Base-by-base conservation (phyloP, 30 jellyfish, hydroid and myxozoan species). In the Morbakka virulenta region DNA sequence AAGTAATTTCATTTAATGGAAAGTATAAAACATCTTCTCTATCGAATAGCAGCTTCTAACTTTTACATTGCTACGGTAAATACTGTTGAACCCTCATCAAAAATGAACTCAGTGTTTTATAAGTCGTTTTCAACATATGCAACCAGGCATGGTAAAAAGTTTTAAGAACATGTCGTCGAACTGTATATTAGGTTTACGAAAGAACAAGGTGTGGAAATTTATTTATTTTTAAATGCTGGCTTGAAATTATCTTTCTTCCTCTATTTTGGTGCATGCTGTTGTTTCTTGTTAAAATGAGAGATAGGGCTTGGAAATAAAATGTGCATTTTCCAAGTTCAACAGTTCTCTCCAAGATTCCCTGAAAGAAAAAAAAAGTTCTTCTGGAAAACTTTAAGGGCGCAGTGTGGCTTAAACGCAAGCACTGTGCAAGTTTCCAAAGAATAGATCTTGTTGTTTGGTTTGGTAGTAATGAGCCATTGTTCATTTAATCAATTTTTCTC, bases 41-140 rank as follows among this genome's bases (percentile, higher is more conserved):
- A 79, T 35, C 29, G 75, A 22, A 66, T 79, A 23, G 67, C 90
- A 26, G 82, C 90, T 27, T 79, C 90, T 11, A 79, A 65, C 52
- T 79, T 79, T 35, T 64, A 79, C 64, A 21, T 67, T 36, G 75
- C 82, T 67, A 82, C 76, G 22, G 83, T 79, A 3, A 79, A 65
- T 49, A 64, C 90, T 79, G 83, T 79, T 64, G 83, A 79, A 62
- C 90, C 83, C 35, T 79, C 76, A 48, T 66, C 36, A 41, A 64
- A 35, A 61, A 25, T 77, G 29, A 63, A 77, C 23, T 24, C 80
- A 22, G 65, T 77, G 88, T 77, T 28, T 34, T 77, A 77, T 47
- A 61, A 33, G 21, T 35, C 80, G n/a, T 77, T 77, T 62, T 72
- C 72, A 29, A 22, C 88, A 26, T 28, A 70, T 22, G 72, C 80